Evolutionary conservation across 2,797 vertebrate species (phyloP).

Genomic region (Anas capensis): DNA sequence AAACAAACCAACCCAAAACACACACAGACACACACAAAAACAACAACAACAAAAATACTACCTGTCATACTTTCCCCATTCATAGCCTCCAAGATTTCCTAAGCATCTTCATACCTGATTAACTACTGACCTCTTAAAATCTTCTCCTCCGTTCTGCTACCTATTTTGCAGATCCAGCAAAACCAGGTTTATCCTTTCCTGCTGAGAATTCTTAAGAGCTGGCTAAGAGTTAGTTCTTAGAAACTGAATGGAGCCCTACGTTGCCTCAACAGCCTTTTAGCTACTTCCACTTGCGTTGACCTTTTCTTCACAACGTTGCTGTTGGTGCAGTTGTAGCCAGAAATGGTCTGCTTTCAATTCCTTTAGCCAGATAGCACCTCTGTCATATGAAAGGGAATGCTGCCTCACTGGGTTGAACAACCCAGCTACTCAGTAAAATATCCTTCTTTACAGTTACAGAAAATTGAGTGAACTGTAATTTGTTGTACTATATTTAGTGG

Average conservation of each 20-base stretch:
- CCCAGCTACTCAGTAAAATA: background rate
- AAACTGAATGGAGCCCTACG: background rate
- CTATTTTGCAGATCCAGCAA: background rate
- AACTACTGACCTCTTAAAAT: background rate
- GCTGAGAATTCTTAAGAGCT: background rate
- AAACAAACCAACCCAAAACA: no score
- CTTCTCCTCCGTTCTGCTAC: background rate
- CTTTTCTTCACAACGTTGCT: background rate
- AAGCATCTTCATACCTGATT: background rate
- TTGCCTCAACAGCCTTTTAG: accelerated
- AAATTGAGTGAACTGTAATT: background rate
- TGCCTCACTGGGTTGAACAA: background rate
- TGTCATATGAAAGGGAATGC: background rate
- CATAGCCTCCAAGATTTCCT: background rate
- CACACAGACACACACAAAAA: no score
- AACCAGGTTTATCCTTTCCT: background rate
- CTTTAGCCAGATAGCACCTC: background rate
- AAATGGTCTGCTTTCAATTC: background rate
- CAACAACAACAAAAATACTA: background rate
- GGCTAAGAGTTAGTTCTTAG: background rate
- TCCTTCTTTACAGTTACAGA: background rate
- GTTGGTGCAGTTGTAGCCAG: background rate
- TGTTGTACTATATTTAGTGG: background rate
- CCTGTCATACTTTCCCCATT: background rate
- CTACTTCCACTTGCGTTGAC: background rate